A percentile compares a stretch with the other conserved stretches of the same genome.
phyloP scores from a whole-genome alignment of 37 sponge, comb jelly and placozoan species.

The Petrosia ficiformis region DNA sequence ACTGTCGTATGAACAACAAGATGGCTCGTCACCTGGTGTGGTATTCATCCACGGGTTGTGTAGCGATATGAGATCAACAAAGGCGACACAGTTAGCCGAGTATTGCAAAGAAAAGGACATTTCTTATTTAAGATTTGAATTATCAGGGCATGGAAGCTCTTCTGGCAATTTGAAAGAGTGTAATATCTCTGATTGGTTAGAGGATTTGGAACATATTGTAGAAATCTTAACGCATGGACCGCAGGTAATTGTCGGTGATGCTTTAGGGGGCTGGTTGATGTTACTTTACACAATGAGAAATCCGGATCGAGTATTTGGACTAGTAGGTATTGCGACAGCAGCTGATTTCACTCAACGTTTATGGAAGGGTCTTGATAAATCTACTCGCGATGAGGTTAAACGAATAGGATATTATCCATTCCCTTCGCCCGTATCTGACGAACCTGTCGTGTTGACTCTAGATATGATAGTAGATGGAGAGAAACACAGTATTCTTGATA shows the following conservation, averaged over 20 bases:
- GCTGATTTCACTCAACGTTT: constrained; percentile 52
- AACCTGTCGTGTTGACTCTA: constrained; percentile 32
- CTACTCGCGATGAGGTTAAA: constrained; percentile 39
- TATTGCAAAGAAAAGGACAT: constrained; percentile 33
- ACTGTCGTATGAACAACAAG: constrained; percentile 43
- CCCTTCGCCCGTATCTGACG: constrained; percentile 7
- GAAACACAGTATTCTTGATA: constrained; percentile 63
- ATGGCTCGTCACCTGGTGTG: constrained; percentile 65
- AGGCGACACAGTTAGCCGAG: constrained; percentile 39
- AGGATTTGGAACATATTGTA: constrained; percentile 48
- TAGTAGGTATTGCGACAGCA: constrained; percentile 64
- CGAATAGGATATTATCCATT: constrained; percentile 22
- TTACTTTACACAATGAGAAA: constrained; percentile 68
- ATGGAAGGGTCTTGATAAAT: constrained; percentile 50
- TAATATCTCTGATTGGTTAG: constrained; percentile 66
- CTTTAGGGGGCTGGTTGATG: constrained; percentile 79
- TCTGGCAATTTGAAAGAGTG: constrained; percentile 37
- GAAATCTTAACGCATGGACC: constrained; percentile 31
- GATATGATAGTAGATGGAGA: constrained; percentile 57
- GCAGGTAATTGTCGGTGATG: constrained; percentile 65
- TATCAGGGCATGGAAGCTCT: constrained; percentile 55
- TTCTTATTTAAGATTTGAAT: constrained; percentile 52
- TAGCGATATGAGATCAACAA: constrained; percentile 42
- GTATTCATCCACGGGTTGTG: constrained; percentile 61
- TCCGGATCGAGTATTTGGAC: constrained; percentile 53